These are phyloP conservation scores for Loripinus fragilis DNA, from an alignment of 2,888 invertebrate genomes.

Conservation along the genomic window DNA sequence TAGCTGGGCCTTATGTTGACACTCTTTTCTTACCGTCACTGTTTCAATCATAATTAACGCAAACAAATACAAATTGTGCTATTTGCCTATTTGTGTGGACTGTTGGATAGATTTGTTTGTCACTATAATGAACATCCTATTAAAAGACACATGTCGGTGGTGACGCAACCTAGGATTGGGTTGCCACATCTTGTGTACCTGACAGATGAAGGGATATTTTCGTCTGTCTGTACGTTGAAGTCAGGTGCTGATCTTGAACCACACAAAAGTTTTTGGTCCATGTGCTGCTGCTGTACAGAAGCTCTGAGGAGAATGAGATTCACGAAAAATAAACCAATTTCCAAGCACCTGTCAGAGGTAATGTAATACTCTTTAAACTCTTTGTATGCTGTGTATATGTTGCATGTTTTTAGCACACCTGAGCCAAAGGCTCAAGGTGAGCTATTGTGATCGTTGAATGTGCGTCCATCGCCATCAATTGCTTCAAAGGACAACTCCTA, in stretches of 20 bases:
- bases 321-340: conserved; percentile 34
- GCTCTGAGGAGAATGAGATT: conserved; percentile 31
- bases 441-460: too few species aligned
- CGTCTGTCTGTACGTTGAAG: conserved; percentile 42
- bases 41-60: too few species aligned
- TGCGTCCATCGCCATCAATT: too few species aligned
- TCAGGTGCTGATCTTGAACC: conserved; percentile 15
- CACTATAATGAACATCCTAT: neutral
- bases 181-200: conserved; percentile 56
- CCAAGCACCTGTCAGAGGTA: conserved; percentile 46
- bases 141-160: conserved; percentile 46
- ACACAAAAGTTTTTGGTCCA: conserved; percentile 31
- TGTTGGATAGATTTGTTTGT: neutral
- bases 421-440: too few species aligned
- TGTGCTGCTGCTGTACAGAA: conserved; percentile 35
- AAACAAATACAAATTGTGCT: too few species aligned
- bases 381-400: too few species aligned
- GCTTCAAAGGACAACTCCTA: too few species aligned
- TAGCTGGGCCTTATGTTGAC: too few species aligned
- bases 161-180: conserved; percentile 38
- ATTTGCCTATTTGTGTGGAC: too few species aligned
- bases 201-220: conserved; percentile 57
- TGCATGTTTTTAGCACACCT: too few species aligned
- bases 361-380: too few species aligned
- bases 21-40: too few species aligned